Evolutionary conservation across 2,797 vertebrate genomes (phyloP), one percentile per base, ranked within the genome.

Genomic region (Pitangus sulphuratus): DNA sequence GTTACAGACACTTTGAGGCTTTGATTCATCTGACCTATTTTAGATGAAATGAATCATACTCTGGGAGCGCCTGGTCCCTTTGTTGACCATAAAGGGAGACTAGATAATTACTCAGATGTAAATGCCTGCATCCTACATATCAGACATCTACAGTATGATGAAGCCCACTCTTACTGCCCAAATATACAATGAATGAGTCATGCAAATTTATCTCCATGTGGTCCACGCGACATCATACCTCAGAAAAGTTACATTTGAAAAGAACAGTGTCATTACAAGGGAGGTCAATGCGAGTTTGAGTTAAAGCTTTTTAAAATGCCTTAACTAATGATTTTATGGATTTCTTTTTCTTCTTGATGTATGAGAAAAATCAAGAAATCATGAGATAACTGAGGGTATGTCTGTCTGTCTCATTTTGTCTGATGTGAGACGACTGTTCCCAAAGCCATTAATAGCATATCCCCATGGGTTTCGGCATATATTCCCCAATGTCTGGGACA

Each of bases 1-100:
- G 4, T 31, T 81, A 83, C 20, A 94, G 83, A 66, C 42, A 48
- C 79, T 95, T 75, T 54, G 76, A 94, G 79, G 87, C 89, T 93
- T 45, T 35, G 64, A 39, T 80, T 89, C 89, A 95, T 91, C 79
- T 96, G 91, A 90, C 96, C 93, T 95, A 96, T 89, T 96, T 95
- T 78, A 94, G 65, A 90, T 47, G 15, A 91, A 87, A 95, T 95
- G 91, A 96, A 91, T 95, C 95, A 96, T 71, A 75, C 39, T 22
- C 85, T 33, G 45, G 65, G 61, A 89, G 82, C 57, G 89, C 42
- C 35, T 88, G 57, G 54, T 88, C 83, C 62, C 72, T 86, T 61
- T 78, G 61, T 57, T 88, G 76, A 83, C 65, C 88, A 40, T 16
- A 90, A 90, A 93, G 48, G 50, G 56, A 93, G 71, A 77, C 26